Percentiles rank a stretch among this genome's conserved stretches.
phyloP scores from a whole-genome alignment of 2,797 vertebrate genomes.

The Zenarchopterus dispar region DNA sequence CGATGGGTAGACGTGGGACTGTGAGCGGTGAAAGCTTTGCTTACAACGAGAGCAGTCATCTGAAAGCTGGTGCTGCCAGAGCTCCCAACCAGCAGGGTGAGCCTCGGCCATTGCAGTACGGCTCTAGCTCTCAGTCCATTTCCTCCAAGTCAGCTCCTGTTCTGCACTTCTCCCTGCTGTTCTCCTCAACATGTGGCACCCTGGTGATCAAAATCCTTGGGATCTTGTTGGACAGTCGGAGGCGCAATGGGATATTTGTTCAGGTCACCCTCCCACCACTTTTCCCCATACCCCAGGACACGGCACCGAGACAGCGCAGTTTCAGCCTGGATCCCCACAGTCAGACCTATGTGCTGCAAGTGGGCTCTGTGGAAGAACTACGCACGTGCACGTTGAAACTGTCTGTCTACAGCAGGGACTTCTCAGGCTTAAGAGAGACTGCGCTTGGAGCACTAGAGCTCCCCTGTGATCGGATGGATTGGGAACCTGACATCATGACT shows the following conservation, averaged over 20 bases:
- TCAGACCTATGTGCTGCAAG: constrained; percentile 79
- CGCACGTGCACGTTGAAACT: constrained; percentile 76
- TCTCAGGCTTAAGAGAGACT: constrained; percentile 81
- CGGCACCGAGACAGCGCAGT: constrained; percentile 69
- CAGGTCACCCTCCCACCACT: constrained; percentile 81
- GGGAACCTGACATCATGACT: constrained; percentile 68
- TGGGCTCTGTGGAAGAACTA: constrained; percentile 76
- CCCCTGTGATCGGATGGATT: constrained; percentile 76
- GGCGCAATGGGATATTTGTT: constrained; percentile 74
- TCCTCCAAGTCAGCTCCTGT: constrained; percentile 67
- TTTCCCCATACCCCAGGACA: constrained; percentile 71
- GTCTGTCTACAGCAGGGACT: constrained; percentile 79
- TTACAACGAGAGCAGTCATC: constrained; percentile 61
- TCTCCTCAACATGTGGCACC: constrained; percentile 70
- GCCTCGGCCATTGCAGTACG: constrained; percentile 49
- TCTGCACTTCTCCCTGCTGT: constrained; percentile 81
- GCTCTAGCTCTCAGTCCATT: constrained; percentile 48
- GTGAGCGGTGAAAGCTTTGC: constrained; percentile 70
- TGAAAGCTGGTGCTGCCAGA: constrained; percentile 26
- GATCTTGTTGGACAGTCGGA: constrained; percentile 73
- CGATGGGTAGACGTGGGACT: constrained; percentile 73
- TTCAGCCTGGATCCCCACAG: constrained; percentile 72
- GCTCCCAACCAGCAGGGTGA: constrained; percentile 34
- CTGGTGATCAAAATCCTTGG: constrained; percentile 79
- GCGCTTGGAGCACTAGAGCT: constrained; percentile 81